A percentile compares a stretch with the other conserved stretches of the same genome.
These are phyloP conservation scores for Syrrhaptes paradoxus DNA, from an alignment of 2,113 vertebrate species.

Conservation along the genomic window DNA sequence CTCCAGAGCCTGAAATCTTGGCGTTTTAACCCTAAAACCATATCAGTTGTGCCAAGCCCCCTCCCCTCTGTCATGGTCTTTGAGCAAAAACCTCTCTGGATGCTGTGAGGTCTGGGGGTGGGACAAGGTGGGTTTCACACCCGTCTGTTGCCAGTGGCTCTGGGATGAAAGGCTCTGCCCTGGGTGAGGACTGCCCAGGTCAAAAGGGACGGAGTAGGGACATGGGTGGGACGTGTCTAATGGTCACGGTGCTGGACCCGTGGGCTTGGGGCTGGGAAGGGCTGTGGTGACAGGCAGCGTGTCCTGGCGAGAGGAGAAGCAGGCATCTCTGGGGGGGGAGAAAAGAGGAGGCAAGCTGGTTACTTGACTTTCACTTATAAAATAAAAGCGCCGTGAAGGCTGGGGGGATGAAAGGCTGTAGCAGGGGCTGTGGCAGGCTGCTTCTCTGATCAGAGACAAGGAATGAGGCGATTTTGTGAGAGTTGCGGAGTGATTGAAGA, in stretches of 20 bases:
- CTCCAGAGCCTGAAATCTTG: neutral
- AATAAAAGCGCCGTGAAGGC: neutral
- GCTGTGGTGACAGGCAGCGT: neutral
- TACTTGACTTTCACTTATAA: slow-evolving; percentile 1
- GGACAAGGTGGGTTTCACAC: neutral
- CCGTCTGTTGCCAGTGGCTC: neutral
- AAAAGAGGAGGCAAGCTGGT: neutral
- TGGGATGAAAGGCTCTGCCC: neutral
- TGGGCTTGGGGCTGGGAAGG: neutral
- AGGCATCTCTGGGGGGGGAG: neutral
- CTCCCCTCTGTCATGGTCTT: rapidly evolving
- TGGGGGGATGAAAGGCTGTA: slow-evolving; percentile 28
- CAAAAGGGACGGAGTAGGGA: neutral
- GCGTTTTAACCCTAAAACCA: neutral
- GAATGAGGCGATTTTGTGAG: slow-evolving; percentile 12
- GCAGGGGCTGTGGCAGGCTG: neutral
- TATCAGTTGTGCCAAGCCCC: neutral
- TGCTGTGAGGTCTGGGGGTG: rapidly evolving
- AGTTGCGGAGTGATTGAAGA: neutral
- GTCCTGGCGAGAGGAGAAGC: neutral
- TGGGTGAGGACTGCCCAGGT: neutral
- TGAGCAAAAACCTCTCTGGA: neutral
- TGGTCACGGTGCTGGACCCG: rapidly evolving
- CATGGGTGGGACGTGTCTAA: neutral
- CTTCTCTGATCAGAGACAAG: slow-evolving; percentile 31